phyloP scores from a whole-genome alignment of 2,888 invertebrate species.

The Silvanus unidentatus region DNA sequence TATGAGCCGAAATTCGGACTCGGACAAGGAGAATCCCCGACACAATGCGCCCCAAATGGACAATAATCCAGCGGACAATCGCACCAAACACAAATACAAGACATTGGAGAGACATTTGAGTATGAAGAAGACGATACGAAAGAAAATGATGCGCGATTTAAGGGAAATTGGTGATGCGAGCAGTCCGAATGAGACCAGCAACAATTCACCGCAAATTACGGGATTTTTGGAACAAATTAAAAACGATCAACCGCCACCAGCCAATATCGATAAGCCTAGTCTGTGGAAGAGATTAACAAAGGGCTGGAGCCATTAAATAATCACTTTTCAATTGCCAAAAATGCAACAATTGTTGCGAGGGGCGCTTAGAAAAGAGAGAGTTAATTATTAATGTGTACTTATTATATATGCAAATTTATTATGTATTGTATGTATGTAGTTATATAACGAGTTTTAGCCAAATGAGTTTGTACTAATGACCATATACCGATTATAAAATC shows the following conservation, averaged over 20 bases:
- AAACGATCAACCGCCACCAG: constrained; percentile 45
- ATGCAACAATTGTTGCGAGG: no score
- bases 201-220: constrained; percentile 30
- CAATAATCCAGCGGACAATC: constrained; percentile 51
- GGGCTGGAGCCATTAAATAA: constrained; percentile 40
- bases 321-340: background rate
- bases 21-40: constrained; percentile 41
- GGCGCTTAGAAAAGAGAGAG: background rate
- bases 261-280: constrained; percentile 46
- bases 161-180: constrained; percentile 55
- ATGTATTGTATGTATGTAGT: no score
- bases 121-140: constrained; percentile 81
- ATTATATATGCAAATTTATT: no score
- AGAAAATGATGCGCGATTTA: constrained; percentile 79
- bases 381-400: no score
- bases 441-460: no score
- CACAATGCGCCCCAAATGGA: constrained; percentile 7
- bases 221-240: constrained; percentile 46
- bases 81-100: constrained; percentile 65
- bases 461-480: no score
- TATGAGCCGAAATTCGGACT: constrained; percentile 23
- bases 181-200: no score
- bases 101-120: constrained; percentile 75
- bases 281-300: constrained; percentile 46
- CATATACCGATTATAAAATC: no score